Conservation (phyloP, 1,140 invertebrate species). For the Drosophila watanabei region DNA sequence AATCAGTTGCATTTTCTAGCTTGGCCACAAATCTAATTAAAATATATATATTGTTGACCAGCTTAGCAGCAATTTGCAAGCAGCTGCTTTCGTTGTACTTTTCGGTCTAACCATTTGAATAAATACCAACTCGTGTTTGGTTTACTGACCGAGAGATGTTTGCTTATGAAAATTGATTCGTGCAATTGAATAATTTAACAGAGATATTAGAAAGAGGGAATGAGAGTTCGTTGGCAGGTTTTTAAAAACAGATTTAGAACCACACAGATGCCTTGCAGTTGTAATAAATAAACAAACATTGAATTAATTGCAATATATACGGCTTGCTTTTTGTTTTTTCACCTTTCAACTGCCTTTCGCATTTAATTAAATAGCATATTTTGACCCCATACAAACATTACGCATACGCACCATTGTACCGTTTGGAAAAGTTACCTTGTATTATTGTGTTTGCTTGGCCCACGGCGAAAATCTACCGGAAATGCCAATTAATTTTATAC, state of each 20-base stretch:
- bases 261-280: slow-evolving; percentile 58
- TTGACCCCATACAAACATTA: slow-evolving; percentile 15
- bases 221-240: slow-evolving; percentile 19
- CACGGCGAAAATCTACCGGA: slow-evolving; percentile 14
- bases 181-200: slow-evolving; percentile 75
- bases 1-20: slow-evolving; percentile 17
- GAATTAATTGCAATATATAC: slow-evolving; percentile 65
- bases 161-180: slow-evolving; percentile 78
- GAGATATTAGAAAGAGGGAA: not conserved
- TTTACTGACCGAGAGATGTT: slow-evolving; percentile 43
- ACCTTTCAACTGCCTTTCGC: slow-evolving; percentile 25
- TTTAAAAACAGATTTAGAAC: slow-evolving; percentile 44
- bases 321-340: slow-evolving; percentile 27
- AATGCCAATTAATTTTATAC: slow-evolving; percentile 26
- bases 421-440: slow-evolving; percentile 6
- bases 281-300: slow-evolving; percentile 76
- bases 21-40: slow-evolving; percentile 32
- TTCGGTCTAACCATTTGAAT: slow-evolving; percentile 28
- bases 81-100: slow-evolving; percentile 13
- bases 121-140: slow-evolving; percentile 35
- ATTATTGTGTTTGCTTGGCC: slow-evolving; percentile 4
- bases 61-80: slow-evolving; percentile 15
- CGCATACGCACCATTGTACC: slow-evolving; percentile 29
- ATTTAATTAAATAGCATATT: slow-evolving; percentile 52
- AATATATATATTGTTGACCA: slow-evolving; percentile 18